phyloP scores from a whole-genome alignment of 2,888 invertebrate genomes.

The Limnephilus auricula region DNA sequence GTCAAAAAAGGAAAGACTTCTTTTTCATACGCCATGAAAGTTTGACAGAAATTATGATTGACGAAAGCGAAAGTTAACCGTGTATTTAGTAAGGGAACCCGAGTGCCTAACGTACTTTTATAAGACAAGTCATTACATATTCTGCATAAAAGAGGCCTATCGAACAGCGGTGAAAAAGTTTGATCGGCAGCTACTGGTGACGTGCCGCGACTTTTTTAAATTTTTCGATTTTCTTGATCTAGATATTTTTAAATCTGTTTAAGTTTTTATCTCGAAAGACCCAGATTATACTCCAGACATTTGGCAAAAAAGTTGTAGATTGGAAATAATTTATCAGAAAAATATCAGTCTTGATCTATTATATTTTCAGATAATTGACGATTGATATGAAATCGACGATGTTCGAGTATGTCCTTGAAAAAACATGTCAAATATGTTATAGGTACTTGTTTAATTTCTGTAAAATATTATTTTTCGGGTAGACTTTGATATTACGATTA shows the following conservation, averaged over 20 bases:
- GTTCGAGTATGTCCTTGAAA: too few species aligned
- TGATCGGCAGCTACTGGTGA: background rate
- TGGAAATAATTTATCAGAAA: background rate
- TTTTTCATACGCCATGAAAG: background rate
- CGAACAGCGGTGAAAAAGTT: background rate
- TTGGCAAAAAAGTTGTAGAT: background rate
- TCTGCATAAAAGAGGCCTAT: background rate
- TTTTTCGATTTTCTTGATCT: background rate
- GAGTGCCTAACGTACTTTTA: background rate
- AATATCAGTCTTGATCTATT: background rate
- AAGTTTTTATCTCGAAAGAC: background rate
- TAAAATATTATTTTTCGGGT: too few species aligned
- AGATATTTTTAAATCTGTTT: background rate
- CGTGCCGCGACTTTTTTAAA: background rate
- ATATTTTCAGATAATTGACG: too few species aligned
- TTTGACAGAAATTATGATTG: constrained; percentile 2
- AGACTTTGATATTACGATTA: background rate
- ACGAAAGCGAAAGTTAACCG: background rate
- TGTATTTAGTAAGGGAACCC: background rate
- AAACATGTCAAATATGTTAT: too few species aligned
- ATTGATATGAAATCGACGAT: too few species aligned
- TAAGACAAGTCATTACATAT: background rate
- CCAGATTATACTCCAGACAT: background rate
- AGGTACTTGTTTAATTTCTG: too few species aligned
- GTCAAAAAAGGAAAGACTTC: background rate